A percentile compares a stretch with the other conserved stretches of the same genome.
phyloP scores from a whole-genome alignment of 2,888 invertebrate species.

The Diachrysia chrysitis region DNA sequence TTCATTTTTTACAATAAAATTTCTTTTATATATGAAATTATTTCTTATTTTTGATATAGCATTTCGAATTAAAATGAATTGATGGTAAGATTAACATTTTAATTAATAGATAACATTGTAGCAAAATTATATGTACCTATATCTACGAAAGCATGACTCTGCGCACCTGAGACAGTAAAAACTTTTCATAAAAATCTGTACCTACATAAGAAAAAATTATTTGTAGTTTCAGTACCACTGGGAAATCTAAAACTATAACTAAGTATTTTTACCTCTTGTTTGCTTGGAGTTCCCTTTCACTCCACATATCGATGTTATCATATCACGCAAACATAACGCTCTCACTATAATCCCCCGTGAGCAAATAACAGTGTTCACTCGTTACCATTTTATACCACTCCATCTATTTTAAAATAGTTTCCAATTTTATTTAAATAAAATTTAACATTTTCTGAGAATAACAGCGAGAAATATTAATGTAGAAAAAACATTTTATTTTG shows the following conservation, averaged over 20 bases:
- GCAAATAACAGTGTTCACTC: neutral
- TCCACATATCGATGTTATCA: neutral
- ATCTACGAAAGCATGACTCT: neutral
- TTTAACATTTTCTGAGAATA: too few relatives aligned
- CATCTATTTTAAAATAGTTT: neutral
- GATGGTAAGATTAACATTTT: too few relatives aligned
- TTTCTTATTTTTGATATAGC: neutral
- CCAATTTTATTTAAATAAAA: too few relatives aligned
- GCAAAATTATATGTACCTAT: too few relatives aligned
- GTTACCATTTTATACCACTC: neutral
- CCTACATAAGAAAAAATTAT: neutral
- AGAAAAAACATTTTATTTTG: too few relatives aligned
- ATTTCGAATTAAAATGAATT: too few relatives aligned
- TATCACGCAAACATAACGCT: neutral
- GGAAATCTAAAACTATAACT: conserved; percentile 9
- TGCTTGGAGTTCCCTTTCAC: neutral
- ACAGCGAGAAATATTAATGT: too few relatives aligned
- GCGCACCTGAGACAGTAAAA: neutral
- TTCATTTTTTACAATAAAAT: too few relatives aligned
- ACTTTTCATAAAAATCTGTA: neutral
- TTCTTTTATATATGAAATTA: too few relatives aligned
- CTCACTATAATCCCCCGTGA: neutral
- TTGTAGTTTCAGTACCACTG: neutral
- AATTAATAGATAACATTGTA: too few relatives aligned
- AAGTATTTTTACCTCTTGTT: conserved; percentile 4